Conservation (phyloP, 2,113 vertebrate genomes). For the Silurus asotus region DNA sequence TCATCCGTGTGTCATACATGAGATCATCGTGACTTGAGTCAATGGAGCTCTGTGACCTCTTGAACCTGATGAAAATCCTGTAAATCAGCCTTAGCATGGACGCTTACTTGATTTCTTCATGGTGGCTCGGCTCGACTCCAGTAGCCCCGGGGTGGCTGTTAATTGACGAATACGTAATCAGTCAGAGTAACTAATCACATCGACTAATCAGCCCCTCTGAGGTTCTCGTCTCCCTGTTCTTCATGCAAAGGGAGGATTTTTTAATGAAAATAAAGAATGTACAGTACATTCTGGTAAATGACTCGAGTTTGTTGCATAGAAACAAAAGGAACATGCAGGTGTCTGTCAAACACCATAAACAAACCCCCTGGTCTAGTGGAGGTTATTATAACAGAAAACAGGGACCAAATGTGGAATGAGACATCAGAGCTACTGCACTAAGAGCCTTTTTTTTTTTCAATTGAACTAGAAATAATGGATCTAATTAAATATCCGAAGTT, state of each 20-base stretch:
- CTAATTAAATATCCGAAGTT: not conserved
- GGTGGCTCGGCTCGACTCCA: constrained; percentile 23
- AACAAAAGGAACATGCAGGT: no score
- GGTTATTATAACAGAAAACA: not conserved
- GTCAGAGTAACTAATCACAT: constrained; percentile 53
- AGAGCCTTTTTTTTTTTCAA: not conserved
- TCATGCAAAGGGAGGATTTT: no score
- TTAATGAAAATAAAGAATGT: no score
- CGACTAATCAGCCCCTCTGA: constrained; percentile 21
- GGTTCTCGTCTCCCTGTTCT: not conserved
- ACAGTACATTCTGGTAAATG: no score
- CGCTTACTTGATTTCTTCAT: constrained; percentile 5
- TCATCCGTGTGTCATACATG: not conserved
- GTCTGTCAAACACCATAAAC: no score
- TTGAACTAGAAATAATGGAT: not conserved
- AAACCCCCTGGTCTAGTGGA: no score
- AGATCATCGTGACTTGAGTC: not conserved
- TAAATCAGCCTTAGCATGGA: constrained; percentile 36
- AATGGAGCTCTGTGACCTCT: not conserved
- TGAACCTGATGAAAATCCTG: not conserved
- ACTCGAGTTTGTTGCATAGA: no score
- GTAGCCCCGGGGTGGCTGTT: constrained; percentile 19
- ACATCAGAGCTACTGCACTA: not conserved
- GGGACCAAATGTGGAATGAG: not conserved
- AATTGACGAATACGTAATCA: constrained; percentile 52